Conservation (phyloP, 2,888 invertebrate species). For the Liodrosophila aerea region DNA sequence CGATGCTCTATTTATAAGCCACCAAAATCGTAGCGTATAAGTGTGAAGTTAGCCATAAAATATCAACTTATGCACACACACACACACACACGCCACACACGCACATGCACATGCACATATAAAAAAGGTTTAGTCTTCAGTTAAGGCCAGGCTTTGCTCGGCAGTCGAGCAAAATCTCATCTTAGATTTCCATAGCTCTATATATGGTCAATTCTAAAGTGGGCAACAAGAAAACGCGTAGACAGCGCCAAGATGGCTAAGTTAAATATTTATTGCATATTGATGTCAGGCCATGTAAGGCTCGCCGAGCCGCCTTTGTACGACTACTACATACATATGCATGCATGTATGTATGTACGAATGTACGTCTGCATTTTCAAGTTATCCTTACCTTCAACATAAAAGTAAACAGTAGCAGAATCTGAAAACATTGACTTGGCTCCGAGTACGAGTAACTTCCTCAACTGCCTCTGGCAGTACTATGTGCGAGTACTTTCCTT, state of each 20-base stretch:
- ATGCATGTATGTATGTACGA: conserved; percentile 6
- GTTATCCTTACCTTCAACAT: conserved; percentile 13
- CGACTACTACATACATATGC: conserved; percentile 2
- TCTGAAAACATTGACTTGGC: conserved; percentile 1
- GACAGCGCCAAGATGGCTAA: conserved; percentile 68
- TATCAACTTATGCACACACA: not conserved
- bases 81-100: too few species aligned
- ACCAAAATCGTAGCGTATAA: conserved; percentile 1
- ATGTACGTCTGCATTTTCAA: conserved; percentile 13
- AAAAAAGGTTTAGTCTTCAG: conserved; percentile 3
- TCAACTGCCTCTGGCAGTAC: conserved; percentile 4
- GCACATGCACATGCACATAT: not conserved
- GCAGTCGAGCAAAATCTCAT: conserved; percentile 44
- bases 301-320: conserved; percentile 58
- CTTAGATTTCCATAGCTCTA: conserved; percentile 63
- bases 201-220: conserved; percentile 59
- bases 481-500: conserved; percentile 7
- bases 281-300: conserved; percentile 71
- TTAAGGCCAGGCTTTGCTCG: conserved; percentile 4
- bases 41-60: conserved; percentile 10
- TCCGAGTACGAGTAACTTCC: not conserved
- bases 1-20: conserved; percentile 4
- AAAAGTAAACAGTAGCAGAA: conserved; percentile 16
- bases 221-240: conserved; percentile 55
- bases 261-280: conserved; percentile 75